Base-by-base conservation (phyloP, 2,888 invertebrate species). In the Perizoma flavofasciatum region DNA sequence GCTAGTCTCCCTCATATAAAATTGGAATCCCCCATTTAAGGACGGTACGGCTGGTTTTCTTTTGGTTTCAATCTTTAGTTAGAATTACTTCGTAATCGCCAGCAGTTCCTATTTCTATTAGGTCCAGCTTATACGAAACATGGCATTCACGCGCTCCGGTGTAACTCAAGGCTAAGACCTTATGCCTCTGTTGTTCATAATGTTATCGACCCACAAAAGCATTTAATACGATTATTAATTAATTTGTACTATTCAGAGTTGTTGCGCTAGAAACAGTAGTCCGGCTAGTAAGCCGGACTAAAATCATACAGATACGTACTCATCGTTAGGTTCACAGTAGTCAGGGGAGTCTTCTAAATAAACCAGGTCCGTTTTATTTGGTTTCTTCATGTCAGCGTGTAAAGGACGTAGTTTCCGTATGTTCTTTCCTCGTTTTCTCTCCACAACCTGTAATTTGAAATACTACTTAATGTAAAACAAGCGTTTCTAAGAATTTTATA, bases 291-390 rank as follows among this genome's bases (percentile, higher is more conserved):
- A 22, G 22, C 22, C 22, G 22, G 22, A 22, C 22, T 22, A 22
- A 22, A 22, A n/a, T n/a, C 22, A 22, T 3, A 22, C 22, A 22
- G 22, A 22, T 22, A 93, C 95, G 94, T 88, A 97, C 96, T 95
- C 95, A 63, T 95, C 94, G 86, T 98, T 96, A 59, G 94, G 94
- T 84, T 97, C 96, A 83, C 98, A 98, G 82, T 97, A 98, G 85
- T 98, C 97, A 0, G 98, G 98, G 11, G 98, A 98, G 75, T 97
- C 96, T 77, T 97, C 96, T 72, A 98, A 88, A 81, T 96, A 98
- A 10, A 98, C 97, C 71, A 98, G 91, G 85, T 98, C 98, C n/a
- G 96, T 96, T 84, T 97, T 96, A 76, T 96, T 96, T 1, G 97
- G 97, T 80, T 96, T 96, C 86, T 97, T 97, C 86, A 96, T 94